Conservation (phyloP, 2,888 invertebrate genomes). For the Philereme vetulata region DNA sequence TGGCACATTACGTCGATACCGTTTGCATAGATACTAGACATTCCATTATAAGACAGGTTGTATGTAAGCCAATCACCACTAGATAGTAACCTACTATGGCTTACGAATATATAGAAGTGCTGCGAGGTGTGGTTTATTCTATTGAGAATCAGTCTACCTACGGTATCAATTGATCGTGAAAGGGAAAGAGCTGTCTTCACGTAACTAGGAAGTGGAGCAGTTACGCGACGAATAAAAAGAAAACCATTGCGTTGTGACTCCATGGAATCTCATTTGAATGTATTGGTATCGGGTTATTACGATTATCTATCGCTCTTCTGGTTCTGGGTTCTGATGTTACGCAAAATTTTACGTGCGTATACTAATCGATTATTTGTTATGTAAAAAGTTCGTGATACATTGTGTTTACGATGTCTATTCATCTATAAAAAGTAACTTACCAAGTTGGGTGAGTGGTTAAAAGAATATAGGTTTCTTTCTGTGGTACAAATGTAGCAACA, state of each 20-base stretch:
- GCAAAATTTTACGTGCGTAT: constrained; percentile 40
- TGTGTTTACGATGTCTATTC: constrained; percentile 10
- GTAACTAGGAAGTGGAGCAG: constrained; percentile 32
- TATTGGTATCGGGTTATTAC: constrained; percentile 26
- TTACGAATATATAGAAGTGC: constrained; percentile 2
- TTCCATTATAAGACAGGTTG: too few species aligned
- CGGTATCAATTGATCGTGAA: constrained; percentile 16
- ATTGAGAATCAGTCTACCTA: constrained; percentile 19
- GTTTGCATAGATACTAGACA: too few species aligned
- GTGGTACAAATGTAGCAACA: too few species aligned
- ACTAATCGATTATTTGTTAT: constrained; percentile 37
- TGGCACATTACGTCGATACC: too few species aligned
- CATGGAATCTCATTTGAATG: constrained; percentile 35
- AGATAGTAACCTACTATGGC: background rate
- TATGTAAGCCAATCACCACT: too few species aligned
- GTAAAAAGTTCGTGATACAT: constrained; percentile 28
- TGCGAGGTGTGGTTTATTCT: constrained; percentile 2
- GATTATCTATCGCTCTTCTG: constrained; percentile 17
- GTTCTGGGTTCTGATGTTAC: constrained; percentile 36
- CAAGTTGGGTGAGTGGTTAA: background rate
- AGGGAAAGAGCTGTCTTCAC: constrained; percentile 24
- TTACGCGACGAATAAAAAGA: constrained; percentile 32
- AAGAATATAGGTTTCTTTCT: too few species aligned
- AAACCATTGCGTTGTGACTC: constrained; percentile 32
- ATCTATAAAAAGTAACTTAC: background rate